These are phyloP conservation scores for Strigamia crassipes DNA, from an alignment of 2,888 invertebrate genomes.

Conservation along the genomic window DNA sequence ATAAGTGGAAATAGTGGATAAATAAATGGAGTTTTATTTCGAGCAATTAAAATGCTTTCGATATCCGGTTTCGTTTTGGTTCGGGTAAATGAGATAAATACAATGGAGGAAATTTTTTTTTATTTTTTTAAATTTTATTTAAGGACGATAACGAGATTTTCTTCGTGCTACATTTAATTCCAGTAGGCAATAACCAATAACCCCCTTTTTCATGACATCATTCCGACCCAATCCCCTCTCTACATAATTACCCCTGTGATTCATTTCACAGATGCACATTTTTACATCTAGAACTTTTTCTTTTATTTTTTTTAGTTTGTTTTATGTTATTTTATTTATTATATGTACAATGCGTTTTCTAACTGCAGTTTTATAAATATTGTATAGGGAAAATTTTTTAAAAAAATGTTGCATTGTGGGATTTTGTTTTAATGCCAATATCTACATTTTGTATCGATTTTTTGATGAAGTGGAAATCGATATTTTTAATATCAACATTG, in stretches of 20 bases:
- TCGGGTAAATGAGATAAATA: conserved; percentile 12
- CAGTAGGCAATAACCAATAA: background rate
- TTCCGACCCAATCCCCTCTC: background rate
- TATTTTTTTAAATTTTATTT: background rate
- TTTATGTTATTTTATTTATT: too few relatives aligned
- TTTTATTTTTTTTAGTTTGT: conserved; percentile 11
- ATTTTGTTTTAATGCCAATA: too few relatives aligned
- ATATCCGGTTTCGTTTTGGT: background rate
- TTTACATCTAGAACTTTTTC: background rate
- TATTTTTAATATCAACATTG: too few relatives aligned
- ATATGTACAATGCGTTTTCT: background rate
- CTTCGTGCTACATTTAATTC: background rate
- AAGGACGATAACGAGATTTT: background rate
- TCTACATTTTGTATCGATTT: background rate
- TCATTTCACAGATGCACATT: conserved; percentile 34
- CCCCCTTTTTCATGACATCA: conserved; percentile 22
- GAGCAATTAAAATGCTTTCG: background rate
- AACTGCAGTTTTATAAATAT: too few relatives aligned
- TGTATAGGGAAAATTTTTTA: too few relatives aligned
- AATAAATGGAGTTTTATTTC: too few relatives aligned
- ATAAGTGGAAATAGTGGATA: too few relatives aligned
- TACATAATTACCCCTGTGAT: conserved; percentile 20
- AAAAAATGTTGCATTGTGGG: too few relatives aligned
- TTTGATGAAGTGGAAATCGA: background rate
- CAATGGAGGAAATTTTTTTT: background rate